A percentile compares a stretch with the other conserved stretches of the same genome.
These are phyloP conservation scores for Acleris laterana DNA, from an alignment of 2,888 invertebrate species.

Conservation along the genomic window DNA sequence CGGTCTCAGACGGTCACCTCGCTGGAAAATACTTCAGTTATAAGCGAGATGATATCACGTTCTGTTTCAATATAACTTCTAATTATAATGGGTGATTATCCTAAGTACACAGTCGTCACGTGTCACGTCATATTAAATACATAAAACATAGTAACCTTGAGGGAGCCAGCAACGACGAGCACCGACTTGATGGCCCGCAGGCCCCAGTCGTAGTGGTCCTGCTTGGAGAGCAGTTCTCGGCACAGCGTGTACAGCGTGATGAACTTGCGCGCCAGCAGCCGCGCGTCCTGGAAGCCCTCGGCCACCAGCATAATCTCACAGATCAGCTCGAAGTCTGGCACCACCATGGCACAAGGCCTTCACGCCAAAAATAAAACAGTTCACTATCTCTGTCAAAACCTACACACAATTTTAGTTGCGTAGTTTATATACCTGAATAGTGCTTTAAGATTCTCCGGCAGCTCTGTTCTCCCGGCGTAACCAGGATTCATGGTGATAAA, in stretches of 20 bases:
- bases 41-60: background rate
- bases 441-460: conserved; percentile 92
- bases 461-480: conserved; percentile 95
- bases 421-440: conserved; percentile 80
- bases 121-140: too few species aligned
- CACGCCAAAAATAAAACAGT: conserved; percentile 11
- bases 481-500: conserved; percentile 99
- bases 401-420: background rate
- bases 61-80: too few species aligned
- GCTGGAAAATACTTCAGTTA: conserved; percentile 55
- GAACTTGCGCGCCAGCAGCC: conserved; percentile 95
- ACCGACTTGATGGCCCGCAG: conserved; percentile 97
- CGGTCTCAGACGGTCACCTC: conserved; percentile 89
- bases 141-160: conserved; percentile 84
- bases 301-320: conserved; percentile 99
- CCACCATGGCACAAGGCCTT: conserved; percentile 98
- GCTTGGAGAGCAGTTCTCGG: conserved; percentile 94
- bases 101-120: too few species aligned
- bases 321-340: conserved; percentile 97
- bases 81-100: too few species aligned
- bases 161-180: conserved; percentile 95
- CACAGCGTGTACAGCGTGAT: conserved; percentile 96
- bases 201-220: conserved; percentile 99
- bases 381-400: background rate
- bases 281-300: conserved; percentile 97